phyloP scores from a whole-genome alignment of 2,113 vertebrate species.

The Elachura formosa region DNA sequence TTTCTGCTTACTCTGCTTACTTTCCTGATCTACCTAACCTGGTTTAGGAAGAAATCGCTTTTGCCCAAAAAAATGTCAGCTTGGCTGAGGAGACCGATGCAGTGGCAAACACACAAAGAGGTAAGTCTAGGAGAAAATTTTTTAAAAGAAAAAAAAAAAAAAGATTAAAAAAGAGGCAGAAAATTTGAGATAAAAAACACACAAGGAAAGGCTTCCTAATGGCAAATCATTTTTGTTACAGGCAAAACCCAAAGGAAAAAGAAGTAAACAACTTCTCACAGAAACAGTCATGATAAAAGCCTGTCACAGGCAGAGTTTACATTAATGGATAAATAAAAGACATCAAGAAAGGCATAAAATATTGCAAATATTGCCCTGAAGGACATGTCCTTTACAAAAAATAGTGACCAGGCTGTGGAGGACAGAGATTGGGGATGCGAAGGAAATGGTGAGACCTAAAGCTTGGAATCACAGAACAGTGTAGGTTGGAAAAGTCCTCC shows the following conservation, averaged over 20 bases:
- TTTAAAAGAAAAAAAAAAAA: neutral
- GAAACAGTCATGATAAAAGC: slow-evolving; percentile 14
- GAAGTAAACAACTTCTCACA: neutral
- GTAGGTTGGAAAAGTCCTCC: neutral
- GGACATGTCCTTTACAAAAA: neutral
- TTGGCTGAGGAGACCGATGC: neutral
- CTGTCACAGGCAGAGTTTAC: neutral
- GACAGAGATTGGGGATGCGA: neutral
- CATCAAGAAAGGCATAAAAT: neutral
- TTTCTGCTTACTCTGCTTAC: neutral
- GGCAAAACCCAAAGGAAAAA: neutral
- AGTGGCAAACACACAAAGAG: neutral
- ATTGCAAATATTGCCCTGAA: neutral
- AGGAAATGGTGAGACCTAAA: neutral
- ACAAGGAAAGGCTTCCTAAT: neutral
- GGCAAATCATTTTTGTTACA: neutral
- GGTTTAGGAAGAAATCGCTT: neutral
- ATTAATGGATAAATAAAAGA: neutral
- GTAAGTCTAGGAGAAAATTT: neutral
- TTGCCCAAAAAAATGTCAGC: neutral
- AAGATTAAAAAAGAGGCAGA: neutral
- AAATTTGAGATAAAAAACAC: neutral
- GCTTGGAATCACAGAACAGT: neutral
- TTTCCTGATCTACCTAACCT: neutral
- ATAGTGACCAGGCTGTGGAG: accelerated